These are phyloP conservation scores for Chymomyza amoena DNA, from an alignment of 2,888 invertebrate genomes.

Conservation along the genomic window DNA sequence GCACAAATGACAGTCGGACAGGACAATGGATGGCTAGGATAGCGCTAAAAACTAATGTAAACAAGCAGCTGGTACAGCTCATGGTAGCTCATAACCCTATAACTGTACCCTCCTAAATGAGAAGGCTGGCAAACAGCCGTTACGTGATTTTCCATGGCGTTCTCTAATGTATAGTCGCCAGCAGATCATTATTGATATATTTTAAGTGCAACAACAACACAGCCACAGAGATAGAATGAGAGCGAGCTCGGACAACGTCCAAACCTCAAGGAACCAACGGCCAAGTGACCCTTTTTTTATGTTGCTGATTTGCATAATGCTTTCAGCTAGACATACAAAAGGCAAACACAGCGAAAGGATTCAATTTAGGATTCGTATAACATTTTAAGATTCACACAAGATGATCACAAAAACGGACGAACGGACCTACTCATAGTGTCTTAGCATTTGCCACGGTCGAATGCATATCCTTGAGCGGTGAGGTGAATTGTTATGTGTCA, in stretches of 20 bases:
- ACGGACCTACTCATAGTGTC: constrained; percentile 25
- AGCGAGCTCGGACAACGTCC: constrained; percentile 67
- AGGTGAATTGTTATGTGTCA: constrained; percentile 65
- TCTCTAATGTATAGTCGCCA: constrained; percentile 43
- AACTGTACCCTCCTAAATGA: constrained; percentile 4
- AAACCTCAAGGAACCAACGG: constrained; percentile 22
- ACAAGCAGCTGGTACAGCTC: neutral
- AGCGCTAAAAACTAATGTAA: neutral
- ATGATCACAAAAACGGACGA: constrained; percentile 4
- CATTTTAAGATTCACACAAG: constrained; percentile 35
- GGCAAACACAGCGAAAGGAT: neutral
- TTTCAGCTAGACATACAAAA: constrained; percentile 50
- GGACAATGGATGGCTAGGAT: neutral
- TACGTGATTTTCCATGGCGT: neutral
- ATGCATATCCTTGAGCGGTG: constrained; percentile 41
- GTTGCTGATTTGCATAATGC: constrained; percentile 65
- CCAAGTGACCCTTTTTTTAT: constrained; percentile 29
- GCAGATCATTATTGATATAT: constrained; percentile 60
- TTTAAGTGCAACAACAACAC: constrained; percentile 10
- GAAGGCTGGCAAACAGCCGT: neutral
- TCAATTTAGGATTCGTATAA: constrained; percentile 42
- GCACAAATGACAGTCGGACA: neutral
- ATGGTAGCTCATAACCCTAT: neutral
- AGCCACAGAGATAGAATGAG: constrained; percentile 9
- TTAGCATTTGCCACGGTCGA: constrained; percentile 66